These are phyloP conservation scores for Fundulus diaphanus DNA, from an alignment of 2,797 vertebrate species.

Conservation along the genomic window DNA sequence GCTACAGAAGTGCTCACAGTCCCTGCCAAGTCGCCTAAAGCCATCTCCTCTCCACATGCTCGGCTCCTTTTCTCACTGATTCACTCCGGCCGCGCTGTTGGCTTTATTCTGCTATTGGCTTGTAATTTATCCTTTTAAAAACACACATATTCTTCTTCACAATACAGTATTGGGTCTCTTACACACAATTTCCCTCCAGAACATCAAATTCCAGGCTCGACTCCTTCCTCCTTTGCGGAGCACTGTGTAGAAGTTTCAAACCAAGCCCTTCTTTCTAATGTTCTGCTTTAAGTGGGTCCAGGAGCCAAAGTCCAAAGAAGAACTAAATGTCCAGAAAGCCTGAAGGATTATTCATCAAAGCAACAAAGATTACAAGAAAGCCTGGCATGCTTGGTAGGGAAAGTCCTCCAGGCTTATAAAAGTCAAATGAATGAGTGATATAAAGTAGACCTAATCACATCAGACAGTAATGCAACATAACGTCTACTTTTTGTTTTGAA, in stretches of 20 bases:
- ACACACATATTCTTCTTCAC: background rate
- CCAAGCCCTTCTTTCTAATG: background rate
- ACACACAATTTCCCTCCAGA: background rate
- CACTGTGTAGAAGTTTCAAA: background rate
- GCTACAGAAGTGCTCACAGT: slow-evolving; percentile 42
- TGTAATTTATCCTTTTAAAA: background rate
- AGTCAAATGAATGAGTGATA: too few species aligned
- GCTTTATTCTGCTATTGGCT: background rate
- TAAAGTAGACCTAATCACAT: background rate
- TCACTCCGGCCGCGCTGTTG: background rate
- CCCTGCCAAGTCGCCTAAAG: slow-evolving; percentile 51
- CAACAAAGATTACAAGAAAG: background rate
- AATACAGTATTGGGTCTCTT: background rate
- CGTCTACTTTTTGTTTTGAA: background rate
- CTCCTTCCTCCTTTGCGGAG: background rate
- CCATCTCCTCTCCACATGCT: slow-evolving; percentile 23
- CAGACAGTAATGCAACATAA: background rate
- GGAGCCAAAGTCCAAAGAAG: background rate
- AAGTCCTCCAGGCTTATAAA: background rate
- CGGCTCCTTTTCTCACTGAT: slow-evolving; percentile 15
- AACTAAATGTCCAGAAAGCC: too few species aligned
- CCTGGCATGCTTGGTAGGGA: background rate
- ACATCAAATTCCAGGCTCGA: background rate
- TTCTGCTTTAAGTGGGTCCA: background rate
- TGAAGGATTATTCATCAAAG: too few species aligned